These are phyloP conservation scores for Gracilinanus agilis DNA, from an alignment of 2,113 vertebrate species.

Conservation along the genomic window DNA sequence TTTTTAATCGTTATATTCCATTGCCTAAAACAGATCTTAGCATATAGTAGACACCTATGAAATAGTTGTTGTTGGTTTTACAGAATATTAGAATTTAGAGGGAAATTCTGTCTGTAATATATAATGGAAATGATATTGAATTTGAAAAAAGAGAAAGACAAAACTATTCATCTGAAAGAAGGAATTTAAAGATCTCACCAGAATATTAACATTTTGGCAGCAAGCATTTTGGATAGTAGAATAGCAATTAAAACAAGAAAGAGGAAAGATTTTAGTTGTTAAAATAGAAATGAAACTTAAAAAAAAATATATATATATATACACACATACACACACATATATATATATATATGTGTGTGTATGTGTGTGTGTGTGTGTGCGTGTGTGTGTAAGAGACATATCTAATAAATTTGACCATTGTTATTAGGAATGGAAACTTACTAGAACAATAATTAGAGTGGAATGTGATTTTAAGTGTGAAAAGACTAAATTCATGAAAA, in stretches of 20 bases:
- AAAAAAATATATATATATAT: too few species aligned
- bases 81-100: neutral
- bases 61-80: neutral
- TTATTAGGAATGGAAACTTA: neutral
- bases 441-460: neutral
- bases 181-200: neutral
- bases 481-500: neutral
- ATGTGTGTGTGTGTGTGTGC: too few species aligned
- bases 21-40: neutral
- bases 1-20: neutral
- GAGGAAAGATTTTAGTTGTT: neutral
- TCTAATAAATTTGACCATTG: neutral
- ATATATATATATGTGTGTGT: too few species aligned
- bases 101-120: neutral
- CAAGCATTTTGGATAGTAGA: neutral
- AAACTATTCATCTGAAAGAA: neutral
- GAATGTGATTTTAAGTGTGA: neutral
- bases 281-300: neutral
- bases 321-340: too few species aligned
- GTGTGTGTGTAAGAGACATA: neutral
- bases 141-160: neutral
- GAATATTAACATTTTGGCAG: neutral
- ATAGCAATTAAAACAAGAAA: neutral
- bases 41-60: neutral
- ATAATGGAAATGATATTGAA: neutral